phyloP scores from a whole-genome alignment of 1,140 invertebrate genomes.

The Diorhabda elongata region DNA sequence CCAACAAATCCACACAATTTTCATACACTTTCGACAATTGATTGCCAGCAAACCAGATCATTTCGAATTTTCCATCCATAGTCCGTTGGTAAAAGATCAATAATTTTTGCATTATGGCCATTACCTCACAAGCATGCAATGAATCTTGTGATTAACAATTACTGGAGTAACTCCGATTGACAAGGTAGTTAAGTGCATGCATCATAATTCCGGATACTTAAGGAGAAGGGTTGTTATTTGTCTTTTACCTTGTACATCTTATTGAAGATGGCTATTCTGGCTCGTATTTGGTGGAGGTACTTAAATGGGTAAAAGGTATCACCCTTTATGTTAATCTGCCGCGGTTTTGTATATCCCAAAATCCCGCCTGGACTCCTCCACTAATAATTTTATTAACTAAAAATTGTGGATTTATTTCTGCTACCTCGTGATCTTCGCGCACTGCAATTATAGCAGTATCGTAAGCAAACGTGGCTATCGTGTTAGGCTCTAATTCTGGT shows the following conservation, averaged over 20 bases:
- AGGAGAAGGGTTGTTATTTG: constrained; percentile 12
- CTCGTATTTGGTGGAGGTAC: background rate
- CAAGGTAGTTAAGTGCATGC: background rate
- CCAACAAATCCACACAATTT: constrained; percentile 16
- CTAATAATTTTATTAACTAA: too few species aligned
- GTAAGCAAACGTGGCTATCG: too few species aligned
- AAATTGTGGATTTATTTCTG: too few species aligned
- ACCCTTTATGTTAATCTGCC: too few species aligned
- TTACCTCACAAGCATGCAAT: constrained; percentile 25
- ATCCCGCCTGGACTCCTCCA: too few species aligned
- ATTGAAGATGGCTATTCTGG: constrained; percentile 26
- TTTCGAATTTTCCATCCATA: constrained; percentile 37
- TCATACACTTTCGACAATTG: constrained; percentile 38
- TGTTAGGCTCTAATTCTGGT: too few species aligned
- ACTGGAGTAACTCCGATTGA: background rate
- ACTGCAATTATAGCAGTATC: too few species aligned
- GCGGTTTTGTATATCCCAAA: too few species aligned
- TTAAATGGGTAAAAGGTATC: too few species aligned
- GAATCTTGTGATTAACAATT: background rate
- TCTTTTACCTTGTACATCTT: constrained; percentile 22
- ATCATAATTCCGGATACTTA: constrained; percentile 27
- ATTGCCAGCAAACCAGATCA: constrained; percentile 37
- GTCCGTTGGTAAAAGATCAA: constrained; percentile 21
- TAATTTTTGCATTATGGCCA: constrained; percentile 3
- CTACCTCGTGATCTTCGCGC: too few species aligned